Conservation (phyloP, 2,888 invertebrate genomes). For the Philhelius pedissequus region DNA sequence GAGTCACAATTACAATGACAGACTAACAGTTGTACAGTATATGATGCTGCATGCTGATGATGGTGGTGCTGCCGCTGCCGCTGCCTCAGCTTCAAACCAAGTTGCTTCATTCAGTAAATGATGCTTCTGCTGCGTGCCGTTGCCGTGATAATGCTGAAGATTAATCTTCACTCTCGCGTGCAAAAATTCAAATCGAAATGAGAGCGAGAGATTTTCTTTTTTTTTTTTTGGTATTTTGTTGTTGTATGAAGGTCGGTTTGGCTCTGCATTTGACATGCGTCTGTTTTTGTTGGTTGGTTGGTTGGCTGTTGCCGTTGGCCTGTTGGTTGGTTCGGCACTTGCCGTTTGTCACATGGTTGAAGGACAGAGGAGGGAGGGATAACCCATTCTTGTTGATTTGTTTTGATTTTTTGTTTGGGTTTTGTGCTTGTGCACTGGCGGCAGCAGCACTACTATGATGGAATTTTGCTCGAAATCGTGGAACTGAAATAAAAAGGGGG, state of each 20-base stretch:
- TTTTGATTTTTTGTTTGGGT: conserved; percentile 1
- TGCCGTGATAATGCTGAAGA: not conserved
- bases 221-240: not conserved
- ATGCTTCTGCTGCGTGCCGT: not conserved
- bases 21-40: not conserved
- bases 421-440: not conserved
- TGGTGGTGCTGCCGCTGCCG: not conserved
- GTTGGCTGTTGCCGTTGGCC: conserved; percentile 7
- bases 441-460: no score
- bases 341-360: not conserved
- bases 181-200: not conserved
- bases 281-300: conserved; percentile 56
- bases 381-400: conserved; percentile 10
- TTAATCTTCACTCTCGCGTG: not conserved
- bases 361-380: not conserved
- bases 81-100: not conserved
- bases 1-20: not conserved
- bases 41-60: not conserved
- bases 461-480: not conserved
- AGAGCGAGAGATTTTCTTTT: not conserved
- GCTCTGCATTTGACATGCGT: conserved; percentile 53
- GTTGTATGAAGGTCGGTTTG: not conserved
- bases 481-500: not conserved
- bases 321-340: conserved; percentile 16
- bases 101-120: not conserved